These are phyloP conservation scores for Tetraodon nigroviridis DNA, from an alignment of 2,113 vertebrate species.

Conservation along the genomic window DNA sequence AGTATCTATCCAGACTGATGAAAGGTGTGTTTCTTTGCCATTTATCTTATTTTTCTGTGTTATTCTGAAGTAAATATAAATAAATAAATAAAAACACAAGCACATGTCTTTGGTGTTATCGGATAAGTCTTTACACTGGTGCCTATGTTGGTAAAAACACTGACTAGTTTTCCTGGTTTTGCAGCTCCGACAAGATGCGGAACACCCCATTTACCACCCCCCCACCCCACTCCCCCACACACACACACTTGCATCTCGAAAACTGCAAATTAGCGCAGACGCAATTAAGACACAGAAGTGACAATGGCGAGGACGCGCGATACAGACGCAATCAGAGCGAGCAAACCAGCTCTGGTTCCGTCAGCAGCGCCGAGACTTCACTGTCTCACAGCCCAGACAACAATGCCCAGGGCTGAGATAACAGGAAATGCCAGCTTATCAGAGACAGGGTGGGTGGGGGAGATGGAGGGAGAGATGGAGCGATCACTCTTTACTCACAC, in stretches of 20 bases:
- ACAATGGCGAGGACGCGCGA: slow-evolving; percentile 49
- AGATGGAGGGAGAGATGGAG: slow-evolving; percentile 32
- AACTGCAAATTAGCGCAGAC: slow-evolving; percentile 49
- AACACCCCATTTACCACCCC: background rate
- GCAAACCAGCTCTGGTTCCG: slow-evolving; percentile 54
- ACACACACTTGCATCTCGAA: slow-evolving; percentile 15
- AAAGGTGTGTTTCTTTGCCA: no score
- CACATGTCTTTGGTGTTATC: background rate
- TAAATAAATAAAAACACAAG: background rate
- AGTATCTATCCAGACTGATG: no score
- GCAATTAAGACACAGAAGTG: slow-evolving; percentile 53
- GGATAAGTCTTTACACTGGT: slow-evolving; percentile 1
- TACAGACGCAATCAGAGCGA: slow-evolving; percentile 51
- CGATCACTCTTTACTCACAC: slow-evolving; percentile 39
- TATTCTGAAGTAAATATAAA: background rate
- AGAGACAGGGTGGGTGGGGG: slow-evolving; percentile 35
- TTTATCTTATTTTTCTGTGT: background rate
- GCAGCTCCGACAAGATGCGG: slow-evolving; percentile 31
- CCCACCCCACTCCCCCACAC: no score
- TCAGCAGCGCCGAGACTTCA: slow-evolving; percentile 48
- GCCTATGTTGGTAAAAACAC: background rate
- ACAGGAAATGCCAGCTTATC: slow-evolving; percentile 77
- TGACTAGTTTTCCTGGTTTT: slow-evolving; percentile 3
- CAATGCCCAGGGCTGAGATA: slow-evolving; percentile 65
- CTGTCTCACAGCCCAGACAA: slow-evolving; percentile 61